phyloP scores from a whole-genome alignment of 2,113 vertebrate genomes.

The Corythornis vintsioides region DNA sequence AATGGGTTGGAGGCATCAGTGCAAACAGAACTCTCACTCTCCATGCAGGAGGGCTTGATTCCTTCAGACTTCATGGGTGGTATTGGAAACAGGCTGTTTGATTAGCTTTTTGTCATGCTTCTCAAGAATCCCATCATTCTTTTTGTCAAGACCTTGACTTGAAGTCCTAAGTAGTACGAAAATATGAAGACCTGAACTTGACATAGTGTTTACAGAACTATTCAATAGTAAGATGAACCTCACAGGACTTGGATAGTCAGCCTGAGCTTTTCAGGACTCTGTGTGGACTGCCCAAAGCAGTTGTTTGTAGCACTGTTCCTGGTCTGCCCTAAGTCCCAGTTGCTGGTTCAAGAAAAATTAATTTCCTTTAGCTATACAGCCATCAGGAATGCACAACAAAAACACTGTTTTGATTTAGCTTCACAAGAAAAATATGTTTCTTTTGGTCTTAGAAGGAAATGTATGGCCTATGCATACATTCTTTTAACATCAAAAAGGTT shows the following conservation, averaged over 20 bases:
- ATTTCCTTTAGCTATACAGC: constrained; percentile 37
- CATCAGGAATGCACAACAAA: constrained; percentile 7
- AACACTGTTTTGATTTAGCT: constrained; percentile 59
- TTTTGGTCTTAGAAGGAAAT: constrained; percentile 66
- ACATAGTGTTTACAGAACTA: constrained; percentile 17
- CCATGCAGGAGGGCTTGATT: not conserved
- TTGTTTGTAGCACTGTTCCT: not conserved
- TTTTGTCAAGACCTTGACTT: constrained; percentile 26
- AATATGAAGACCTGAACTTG: not conserved
- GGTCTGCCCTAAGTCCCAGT: not conserved
- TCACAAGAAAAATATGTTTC: constrained; percentile 65
- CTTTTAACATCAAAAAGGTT: constrained; percentile 55
- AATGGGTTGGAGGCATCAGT: not conserved
- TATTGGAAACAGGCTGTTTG: constrained; percentile 11
- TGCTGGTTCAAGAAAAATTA: constrained; percentile 48
- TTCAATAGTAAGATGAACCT: constrained; percentile 1
- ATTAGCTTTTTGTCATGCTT: constrained; percentile 12
- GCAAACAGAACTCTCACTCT: not conserved
- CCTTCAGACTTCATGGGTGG: not conserved
- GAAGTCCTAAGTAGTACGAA: constrained; percentile 14
- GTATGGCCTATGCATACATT: constrained; percentile 47
- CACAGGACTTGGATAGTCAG: not conserved
- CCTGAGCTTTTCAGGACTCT: not conserved
- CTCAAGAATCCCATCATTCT: not conserved
- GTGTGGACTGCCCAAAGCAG: not conserved